These are phyloP conservation scores for Donacobius atricapilla DNA, from an alignment of 2,113 vertebrate genomes.

Conservation along the genomic window DNA sequence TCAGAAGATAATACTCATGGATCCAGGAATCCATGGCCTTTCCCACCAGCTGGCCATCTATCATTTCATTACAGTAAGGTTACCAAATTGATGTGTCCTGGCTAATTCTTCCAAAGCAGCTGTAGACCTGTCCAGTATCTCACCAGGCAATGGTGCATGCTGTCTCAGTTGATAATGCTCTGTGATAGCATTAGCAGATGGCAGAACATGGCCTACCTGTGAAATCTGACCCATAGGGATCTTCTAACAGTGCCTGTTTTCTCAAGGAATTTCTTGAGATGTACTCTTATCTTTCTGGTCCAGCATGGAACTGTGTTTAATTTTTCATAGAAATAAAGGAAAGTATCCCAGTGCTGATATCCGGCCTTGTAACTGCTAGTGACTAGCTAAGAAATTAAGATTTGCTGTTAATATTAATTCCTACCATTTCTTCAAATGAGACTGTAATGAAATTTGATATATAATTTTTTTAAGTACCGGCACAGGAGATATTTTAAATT, in stretches of 20 bases:
- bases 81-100: constrained; percentile 11
- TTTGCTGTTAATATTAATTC: constrained; percentile 31
- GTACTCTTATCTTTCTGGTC: not conserved
- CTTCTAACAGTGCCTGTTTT: not conserved
- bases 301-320: not conserved
- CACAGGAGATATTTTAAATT: constrained; percentile 27
- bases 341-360: not conserved
- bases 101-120: not conserved
- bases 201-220: not conserved
- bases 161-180: constrained; percentile 17
- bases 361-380: not conserved
- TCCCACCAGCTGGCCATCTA: constrained; percentile 24
- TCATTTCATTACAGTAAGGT: constrained; percentile 54
- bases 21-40: not conserved
- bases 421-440: not conserved
- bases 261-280: not conserved
- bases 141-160: not conserved
- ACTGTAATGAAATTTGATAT: constrained; percentile 25
- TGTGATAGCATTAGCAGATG: constrained; percentile 24
- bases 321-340: not conserved
- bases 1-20: not conserved
- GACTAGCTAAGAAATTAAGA: constrained; percentile 7
- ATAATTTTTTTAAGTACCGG: not conserved
- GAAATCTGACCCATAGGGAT: not conserved
- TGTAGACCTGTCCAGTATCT: not conserved